Conservation (phyloP, 2,888 invertebrate genomes). For the Amblyteles armatorius region DNA sequence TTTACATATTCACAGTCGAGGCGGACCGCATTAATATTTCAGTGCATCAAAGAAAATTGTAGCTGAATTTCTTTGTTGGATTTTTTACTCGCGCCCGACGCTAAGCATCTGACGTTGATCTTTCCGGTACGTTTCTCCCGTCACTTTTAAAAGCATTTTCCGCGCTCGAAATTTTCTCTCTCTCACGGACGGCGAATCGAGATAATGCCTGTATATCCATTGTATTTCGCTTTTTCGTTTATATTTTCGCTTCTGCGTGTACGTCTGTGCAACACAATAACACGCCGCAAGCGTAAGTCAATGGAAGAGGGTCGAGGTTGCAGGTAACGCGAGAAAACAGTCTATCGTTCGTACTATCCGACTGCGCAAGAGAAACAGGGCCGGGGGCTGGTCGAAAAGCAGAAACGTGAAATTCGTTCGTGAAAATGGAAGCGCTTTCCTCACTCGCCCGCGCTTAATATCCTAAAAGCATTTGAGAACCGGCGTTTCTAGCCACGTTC, state of each 20-base stretch:
- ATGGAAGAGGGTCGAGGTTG: conserved; percentile 47
- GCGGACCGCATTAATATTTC: background rate
- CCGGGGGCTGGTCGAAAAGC: conserved; percentile 38
- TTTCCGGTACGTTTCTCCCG: conserved; percentile 16
- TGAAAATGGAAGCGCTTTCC: conserved; percentile 52
- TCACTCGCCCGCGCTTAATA: conserved; percentile 59
- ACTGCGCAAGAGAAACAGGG: conserved; percentile 24
- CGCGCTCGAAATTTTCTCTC: conserved; percentile 18
- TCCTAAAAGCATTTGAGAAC: conserved; percentile 61
- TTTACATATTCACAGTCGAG: background rate
- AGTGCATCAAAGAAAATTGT: background rate
- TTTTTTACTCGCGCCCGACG: background rate
- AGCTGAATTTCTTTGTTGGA: background rate
- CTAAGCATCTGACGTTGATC: conserved; percentile 8
- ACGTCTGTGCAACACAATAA: background rate
- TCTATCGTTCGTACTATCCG: conserved; percentile 50
- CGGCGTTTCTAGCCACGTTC: conserved; percentile 16
- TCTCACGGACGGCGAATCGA: background rate
- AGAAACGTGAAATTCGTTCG: conserved; percentile 55
- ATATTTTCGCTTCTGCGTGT: background rate
- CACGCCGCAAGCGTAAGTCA: conserved; percentile 25
- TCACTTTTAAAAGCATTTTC: conserved; percentile 9
- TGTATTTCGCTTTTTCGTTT: conserved; percentile 28
- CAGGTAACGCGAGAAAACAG: conserved; percentile 28
- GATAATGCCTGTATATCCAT: conserved; percentile 28